A percentile compares a stretch with the other conserved stretches of the same genome.
Evolutionary conservation across 1,140 invertebrate species (phyloP).

Genomic region (Meloidogyne floridensis): DNA sequence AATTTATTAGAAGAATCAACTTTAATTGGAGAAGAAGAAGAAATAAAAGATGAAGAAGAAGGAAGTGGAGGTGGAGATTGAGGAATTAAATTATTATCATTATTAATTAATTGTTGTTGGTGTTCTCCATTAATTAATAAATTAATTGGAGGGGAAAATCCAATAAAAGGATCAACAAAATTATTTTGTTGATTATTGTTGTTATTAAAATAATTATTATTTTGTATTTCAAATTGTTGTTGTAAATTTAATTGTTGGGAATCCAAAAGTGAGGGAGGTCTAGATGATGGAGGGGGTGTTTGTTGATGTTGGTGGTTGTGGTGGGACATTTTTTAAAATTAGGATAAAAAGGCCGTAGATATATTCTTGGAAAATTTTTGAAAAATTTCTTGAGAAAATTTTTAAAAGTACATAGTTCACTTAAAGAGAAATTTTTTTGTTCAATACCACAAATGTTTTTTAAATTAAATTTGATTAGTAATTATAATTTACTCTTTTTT

Average conservation of each 20-base stretch:
- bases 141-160: constrained; percentile 9
- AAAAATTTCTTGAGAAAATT: too few species aligned
- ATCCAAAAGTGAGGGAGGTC: neutral
- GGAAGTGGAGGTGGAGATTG: constrained; percentile 2
- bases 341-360: too few species aligned
- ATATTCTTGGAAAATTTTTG: too few species aligned
- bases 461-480: neutral
- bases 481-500: neutral
- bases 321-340: neutral
- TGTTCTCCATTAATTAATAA: neutral
- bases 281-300: constrained; percentile 1
- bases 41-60: neutral
- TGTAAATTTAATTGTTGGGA: constrained; percentile 2
- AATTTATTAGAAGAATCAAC: neutral
- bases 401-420: too few species aligned
- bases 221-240: constrained; percentile 9
- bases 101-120: constrained; percentile 1
- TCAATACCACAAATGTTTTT: too few species aligned
- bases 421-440: too few species aligned
- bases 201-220: constrained; percentile 5
- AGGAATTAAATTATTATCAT: constrained; percentile 4
- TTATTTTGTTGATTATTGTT: too few species aligned
- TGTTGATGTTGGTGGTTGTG: constrained; percentile 5
- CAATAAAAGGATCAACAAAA: constrained; percentile 9
- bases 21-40: neutral